phyloP scores from a whole-genome alignment of 2,888 invertebrate genomes.

The Penaeus monodon region DNA sequence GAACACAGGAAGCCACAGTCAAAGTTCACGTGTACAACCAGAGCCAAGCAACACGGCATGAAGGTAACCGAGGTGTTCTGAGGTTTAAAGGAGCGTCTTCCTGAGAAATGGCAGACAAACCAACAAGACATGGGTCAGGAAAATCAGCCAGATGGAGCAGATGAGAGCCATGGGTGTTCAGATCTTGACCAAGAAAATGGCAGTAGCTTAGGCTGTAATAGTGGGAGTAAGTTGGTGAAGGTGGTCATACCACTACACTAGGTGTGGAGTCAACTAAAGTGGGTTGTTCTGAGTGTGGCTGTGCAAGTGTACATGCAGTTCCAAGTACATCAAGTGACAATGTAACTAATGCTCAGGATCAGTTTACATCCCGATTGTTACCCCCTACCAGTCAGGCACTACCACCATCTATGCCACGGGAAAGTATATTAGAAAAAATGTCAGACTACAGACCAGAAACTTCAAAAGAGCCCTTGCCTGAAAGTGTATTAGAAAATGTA shows the following conservation, averaged over 20 bases:
- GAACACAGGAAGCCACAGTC: slow-evolving; percentile 47
- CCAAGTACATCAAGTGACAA: slow-evolving; percentile 49
- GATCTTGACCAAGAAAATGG: slow-evolving; percentile 1
- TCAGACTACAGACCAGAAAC: neutral
- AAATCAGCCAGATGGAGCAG: slow-evolving; percentile 16
- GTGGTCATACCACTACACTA: slow-evolving; percentile 16
- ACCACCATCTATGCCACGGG: slow-evolving; percentile 14
- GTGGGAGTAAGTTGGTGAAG: slow-evolving; percentile 1
- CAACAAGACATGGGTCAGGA: slow-evolving; percentile 15
- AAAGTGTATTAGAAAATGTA: slow-evolving; percentile 32
- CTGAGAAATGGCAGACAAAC: slow-evolving; percentile 60
- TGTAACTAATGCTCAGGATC: slow-evolving; percentile 16
- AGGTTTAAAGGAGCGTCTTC: slow-evolving; percentile 56
- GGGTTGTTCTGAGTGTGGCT: slow-evolving; percentile 54
- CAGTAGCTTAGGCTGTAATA: neutral
- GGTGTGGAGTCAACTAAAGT: slow-evolving; percentile 36
- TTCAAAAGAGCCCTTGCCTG: too few species aligned
- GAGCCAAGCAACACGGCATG: slow-evolving; percentile 42
- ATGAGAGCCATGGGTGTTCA: slow-evolving; percentile 17
- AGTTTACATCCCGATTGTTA: neutral
- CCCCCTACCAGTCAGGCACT: slow-evolving; percentile 31
- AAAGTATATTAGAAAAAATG: slow-evolving; percentile 7
- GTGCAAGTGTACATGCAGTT: slow-evolving; percentile 49
- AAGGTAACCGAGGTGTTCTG: slow-evolving; percentile 47
- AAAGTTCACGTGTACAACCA: slow-evolving; percentile 63